Evolutionary conservation across 2,113 vertebrate species (phyloP).

Genomic region (Bubo bubo): DNA sequence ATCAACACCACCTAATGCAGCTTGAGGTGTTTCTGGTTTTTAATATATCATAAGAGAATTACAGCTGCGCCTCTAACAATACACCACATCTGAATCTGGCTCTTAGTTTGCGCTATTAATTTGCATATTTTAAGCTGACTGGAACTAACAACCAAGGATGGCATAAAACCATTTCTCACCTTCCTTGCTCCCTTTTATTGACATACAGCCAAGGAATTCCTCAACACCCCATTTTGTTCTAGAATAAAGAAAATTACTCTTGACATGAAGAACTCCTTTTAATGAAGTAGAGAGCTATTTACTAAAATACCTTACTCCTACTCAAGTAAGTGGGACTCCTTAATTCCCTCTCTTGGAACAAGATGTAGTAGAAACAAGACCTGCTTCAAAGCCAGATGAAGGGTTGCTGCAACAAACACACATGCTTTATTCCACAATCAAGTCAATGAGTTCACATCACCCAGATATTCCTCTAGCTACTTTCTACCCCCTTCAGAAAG

Average conservation of each 20-base stretch:
- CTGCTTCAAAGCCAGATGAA: neutral
- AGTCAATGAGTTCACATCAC: neutral
- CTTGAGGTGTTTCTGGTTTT: neutral
- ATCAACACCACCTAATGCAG: constrained; percentile 3
- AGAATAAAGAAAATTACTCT: neutral
- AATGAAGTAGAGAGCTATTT: neutral
- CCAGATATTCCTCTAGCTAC: neutral
- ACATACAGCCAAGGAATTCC: neutral
- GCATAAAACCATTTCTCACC: rapidly evolving
- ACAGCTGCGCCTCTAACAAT: neutral
- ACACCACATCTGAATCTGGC: neutral
- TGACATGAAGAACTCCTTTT: neutral
- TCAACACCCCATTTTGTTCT: neutral
- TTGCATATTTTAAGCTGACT: neutral
- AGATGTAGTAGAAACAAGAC: neutral
- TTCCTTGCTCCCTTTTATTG: neutral
- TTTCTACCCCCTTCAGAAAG: neutral
- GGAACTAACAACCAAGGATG: neutral
- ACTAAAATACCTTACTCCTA: neutral
- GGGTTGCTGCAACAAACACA: neutral
- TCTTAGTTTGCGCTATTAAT: neutral
- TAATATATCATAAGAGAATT: neutral
- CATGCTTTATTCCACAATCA: neutral
- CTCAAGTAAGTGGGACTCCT: neutral
- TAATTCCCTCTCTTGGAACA: neutral